These are phyloP conservation scores for Alloscopus bannaensis DNA, from an alignment of 2,888 invertebrate species.

Conservation along the genomic window DNA sequence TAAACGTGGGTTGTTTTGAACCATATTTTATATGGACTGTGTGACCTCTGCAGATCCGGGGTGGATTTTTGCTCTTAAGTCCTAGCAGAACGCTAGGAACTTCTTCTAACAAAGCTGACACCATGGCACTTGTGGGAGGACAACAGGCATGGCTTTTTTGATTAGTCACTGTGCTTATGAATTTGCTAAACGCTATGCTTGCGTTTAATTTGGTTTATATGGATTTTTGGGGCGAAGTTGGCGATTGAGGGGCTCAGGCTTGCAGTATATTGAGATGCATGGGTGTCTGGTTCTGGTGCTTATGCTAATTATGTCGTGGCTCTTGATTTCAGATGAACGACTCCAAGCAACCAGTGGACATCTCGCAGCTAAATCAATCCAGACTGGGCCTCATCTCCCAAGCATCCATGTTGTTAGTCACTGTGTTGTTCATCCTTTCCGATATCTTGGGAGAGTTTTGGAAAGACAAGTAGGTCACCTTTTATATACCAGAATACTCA, in stretches of 20 bases:
- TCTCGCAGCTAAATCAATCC: constrained; percentile 93
- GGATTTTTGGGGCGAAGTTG: too few relatives aligned
- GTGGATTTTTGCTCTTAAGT: constrained; percentile 86
- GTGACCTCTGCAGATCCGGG: constrained; percentile 81
- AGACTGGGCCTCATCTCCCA: constrained; percentile 91
- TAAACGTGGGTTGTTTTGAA: constrained; percentile 35
- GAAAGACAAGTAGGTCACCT: constrained; percentile 92
- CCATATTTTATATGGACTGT: constrained; percentile 45
- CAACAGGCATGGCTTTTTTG: constrained; percentile 71
- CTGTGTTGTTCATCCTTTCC: constrained; percentile 91
- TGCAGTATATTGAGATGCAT: too few relatives aligned
- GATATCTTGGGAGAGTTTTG: constrained; percentile 94
- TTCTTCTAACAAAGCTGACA: constrained; percentile 71
- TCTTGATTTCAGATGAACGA: too few relatives aligned
- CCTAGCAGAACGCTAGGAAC: constrained; percentile 76
- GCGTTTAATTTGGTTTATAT: too few relatives aligned
- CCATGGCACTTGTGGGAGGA: constrained; percentile 73
- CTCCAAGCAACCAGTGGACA: constrained; percentile 77
- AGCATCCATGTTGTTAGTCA: constrained; percentile 92
- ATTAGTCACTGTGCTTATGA: too few relatives aligned
- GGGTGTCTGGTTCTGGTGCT: too few relatives aligned
- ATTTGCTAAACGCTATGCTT: too few relatives aligned
- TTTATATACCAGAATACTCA: neutral
- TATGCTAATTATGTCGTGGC: constrained; percentile 3
- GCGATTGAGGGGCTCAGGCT: too few relatives aligned